Evolutionary conservation across 2,888 invertebrate genomes (phyloP).

Genomic region (Schrankia costaestrigalis): DNA sequence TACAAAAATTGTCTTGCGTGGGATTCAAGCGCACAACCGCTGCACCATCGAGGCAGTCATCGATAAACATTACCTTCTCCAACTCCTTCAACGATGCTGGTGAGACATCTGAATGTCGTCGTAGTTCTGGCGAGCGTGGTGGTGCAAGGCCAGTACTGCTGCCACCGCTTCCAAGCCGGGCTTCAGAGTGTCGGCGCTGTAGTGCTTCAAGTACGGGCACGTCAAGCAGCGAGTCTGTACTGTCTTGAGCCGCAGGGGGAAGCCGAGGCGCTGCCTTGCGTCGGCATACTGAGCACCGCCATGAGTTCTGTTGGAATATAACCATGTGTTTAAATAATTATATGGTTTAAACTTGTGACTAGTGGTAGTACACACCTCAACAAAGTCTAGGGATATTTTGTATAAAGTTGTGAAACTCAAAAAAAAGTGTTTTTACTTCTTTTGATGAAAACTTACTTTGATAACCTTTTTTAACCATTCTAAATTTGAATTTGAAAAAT

Average conservation of each 20-base stretch:
- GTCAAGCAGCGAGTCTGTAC: slow-evolving; percentile 90
- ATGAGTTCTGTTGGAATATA: slow-evolving; percentile 81
- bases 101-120: slow-evolving; percentile 92
- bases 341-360: background rate
- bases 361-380: no score
- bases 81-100: slow-evolving; percentile 92
- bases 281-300: slow-evolving; percentile 95
- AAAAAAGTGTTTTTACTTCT: no score
- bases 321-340: background rate
- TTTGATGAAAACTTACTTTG: no score
- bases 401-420: no score
- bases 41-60: no score
- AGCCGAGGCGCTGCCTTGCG: slow-evolving; percentile 89
- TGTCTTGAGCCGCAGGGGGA: slow-evolving; percentile 88
- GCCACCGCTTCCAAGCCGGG: slow-evolving; percentile 75
- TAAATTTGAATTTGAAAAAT: no score
- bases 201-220: slow-evolving; percentile 89
- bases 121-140: slow-evolving; percentile 89
- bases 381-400: no score
- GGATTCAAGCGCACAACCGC: no score
- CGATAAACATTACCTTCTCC: slow-evolving; percentile 86
- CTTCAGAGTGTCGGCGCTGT: slow-evolving; percentile 90
- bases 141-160: slow-evolving; percentile 86
- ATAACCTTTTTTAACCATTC: no score
- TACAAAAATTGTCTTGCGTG: no score